Conservation (phyloP, 1,140 invertebrate genomes). For the Mamestra configurata region DNA sequence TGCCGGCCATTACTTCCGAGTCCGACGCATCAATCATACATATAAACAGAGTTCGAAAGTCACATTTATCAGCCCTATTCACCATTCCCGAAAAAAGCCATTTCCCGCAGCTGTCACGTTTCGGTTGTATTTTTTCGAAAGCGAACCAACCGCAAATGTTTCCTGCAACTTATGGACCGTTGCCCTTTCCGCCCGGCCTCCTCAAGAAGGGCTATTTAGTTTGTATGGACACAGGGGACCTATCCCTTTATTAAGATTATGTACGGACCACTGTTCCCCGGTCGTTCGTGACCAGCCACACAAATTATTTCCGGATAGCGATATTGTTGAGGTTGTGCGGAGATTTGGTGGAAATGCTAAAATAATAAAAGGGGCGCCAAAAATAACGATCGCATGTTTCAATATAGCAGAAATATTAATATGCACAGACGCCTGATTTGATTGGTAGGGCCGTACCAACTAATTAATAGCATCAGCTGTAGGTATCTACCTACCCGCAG, state of each 20-base stretch:
- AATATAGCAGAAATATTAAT: not conserved
- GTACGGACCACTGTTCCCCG: slow-evolving; percentile 35
- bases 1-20: no score
- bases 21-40: no score
- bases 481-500: no score
- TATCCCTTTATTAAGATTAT: slow-evolving; percentile 50
- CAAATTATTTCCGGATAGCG: slow-evolving; percentile 24
- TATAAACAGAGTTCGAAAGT: not conserved
- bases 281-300: slow-evolving; percentile 20
- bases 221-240: slow-evolving; percentile 38
- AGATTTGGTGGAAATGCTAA: not conserved
- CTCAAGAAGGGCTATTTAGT: slow-evolving; percentile 13
- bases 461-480: no score
- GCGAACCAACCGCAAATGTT: slow-evolving; percentile 23
- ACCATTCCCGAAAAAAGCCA: slow-evolving; percentile 10
- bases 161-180: slow-evolving; percentile 45
- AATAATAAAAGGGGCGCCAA: not conserved
- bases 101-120: slow-evolving; percentile 37
- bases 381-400: not conserved
- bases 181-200: slow-evolving; percentile 16
- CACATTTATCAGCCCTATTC: not conserved
- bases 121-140: slow-evolving; percentile 26
- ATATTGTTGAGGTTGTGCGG: slow-evolving; percentile 4
- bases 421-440: no score
- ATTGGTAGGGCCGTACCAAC: no score